These are phyloP conservation scores for Pseudomugil gertrudae DNA, from an alignment of 2,797 vertebrate species.

Conservation along the genomic window DNA sequence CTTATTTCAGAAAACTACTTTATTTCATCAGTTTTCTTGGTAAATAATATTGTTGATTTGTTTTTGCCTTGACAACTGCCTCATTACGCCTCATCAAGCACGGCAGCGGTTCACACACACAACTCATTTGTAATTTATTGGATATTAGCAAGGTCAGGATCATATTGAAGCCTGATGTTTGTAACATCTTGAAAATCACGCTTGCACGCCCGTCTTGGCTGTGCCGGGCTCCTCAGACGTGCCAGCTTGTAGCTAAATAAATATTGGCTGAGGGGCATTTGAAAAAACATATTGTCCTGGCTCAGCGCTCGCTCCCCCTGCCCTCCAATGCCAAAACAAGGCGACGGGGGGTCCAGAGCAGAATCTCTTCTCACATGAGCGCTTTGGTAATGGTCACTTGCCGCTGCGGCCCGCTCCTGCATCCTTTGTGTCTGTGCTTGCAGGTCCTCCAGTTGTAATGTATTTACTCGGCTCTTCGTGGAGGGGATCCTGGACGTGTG, in stretches of 20 bases:
- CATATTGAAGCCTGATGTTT: conserved; percentile 62
- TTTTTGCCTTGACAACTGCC: conserved; percentile 13
- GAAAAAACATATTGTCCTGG: conserved; percentile 82
- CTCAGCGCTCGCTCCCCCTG: conserved; percentile 58
- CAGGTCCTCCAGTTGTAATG: conserved; percentile 22
- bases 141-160: conserved; percentile 48
- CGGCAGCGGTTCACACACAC: conserved; percentile 31
- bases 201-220: conserved; percentile 55
- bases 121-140: conserved; percentile 45
- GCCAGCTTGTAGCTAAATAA: conserved; percentile 80
- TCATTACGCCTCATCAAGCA: conserved; percentile 20
- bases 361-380: conserved; percentile 67
- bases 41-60: conserved; percentile 58
- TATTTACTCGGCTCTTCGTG: conserved; percentile 54
- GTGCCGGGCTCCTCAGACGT: conserved; percentile 56
- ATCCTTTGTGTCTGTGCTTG: conserved; percentile 59
- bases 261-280: conserved; percentile 77
- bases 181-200: conserved; percentile 57
- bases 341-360: conserved; percentile 60
- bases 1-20: conserved; percentile 57
- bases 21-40: conserved; percentile 42
- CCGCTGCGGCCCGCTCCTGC: conserved; percentile 30
- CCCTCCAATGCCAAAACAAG: conserved; percentile 74
- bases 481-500: conserved; percentile 54
- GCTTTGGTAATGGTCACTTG: conserved; percentile 59